phyloP scores from a whole-genome alignment of 2,797 vertebrate species.

The Sciurus carolinensis region DNA sequence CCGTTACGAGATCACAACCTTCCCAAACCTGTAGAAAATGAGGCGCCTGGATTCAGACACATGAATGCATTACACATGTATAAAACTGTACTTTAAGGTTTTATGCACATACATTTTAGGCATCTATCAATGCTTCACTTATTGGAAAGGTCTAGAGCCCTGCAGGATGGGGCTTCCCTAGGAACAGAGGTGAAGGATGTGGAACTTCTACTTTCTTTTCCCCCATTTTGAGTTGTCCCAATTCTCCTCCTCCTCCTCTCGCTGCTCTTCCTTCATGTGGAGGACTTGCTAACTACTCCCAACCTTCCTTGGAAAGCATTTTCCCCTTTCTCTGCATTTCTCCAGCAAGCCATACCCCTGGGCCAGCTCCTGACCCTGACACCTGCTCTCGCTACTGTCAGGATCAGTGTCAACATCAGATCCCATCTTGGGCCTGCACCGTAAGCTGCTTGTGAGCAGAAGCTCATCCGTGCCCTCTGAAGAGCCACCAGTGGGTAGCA shows the following conservation, averaged over 20 bases:
- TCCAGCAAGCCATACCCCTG: neutral
- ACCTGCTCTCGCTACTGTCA: neutral
- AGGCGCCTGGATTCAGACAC: neutral
- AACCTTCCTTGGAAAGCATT: neutral
- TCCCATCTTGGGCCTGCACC: neutral
- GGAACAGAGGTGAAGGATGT: neutral
- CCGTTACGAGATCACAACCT: neutral
- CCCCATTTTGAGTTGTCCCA: neutral
- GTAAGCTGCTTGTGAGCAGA: neutral
- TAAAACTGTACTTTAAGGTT: neutral
- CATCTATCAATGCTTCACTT: neutral
- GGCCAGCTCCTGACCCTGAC: accelerated
- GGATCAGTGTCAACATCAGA: neutral
- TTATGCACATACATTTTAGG: neutral
- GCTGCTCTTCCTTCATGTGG: neutral
- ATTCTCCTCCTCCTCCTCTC: neutral
- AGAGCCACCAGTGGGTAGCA: too few relatives aligned
- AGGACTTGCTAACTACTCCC: neutral
- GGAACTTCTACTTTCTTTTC: neutral
- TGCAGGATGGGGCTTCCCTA: neutral
- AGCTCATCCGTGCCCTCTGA: too few relatives aligned
- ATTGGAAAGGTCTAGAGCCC: neutral
- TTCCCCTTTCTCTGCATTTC: neutral
- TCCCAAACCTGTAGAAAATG: neutral
- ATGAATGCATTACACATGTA: neutral